These are phyloP conservation scores for Eudemis profundana DNA, from an alignment of 2,888 invertebrate genomes.

Conservation along the genomic window DNA sequence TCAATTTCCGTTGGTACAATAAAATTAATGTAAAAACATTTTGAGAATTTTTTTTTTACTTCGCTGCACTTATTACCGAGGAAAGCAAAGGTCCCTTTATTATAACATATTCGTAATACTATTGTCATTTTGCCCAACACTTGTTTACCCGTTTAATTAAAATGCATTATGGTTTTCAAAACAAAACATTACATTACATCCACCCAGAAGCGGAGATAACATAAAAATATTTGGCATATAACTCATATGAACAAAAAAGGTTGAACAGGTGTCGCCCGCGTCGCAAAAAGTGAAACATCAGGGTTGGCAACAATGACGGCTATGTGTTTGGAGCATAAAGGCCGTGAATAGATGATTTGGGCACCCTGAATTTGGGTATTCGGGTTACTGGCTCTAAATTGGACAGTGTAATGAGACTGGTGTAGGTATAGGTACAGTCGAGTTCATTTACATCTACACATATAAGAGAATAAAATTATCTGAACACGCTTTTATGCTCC, in stretches of 20 bases:
- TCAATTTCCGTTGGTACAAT: no score
- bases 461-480: no score
- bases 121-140: neutral
- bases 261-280: slow-evolving; percentile 38
- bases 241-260: slow-evolving; percentile 39
- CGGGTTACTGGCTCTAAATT: neutral
- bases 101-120: no score
- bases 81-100: no score
- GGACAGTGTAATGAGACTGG: neutral
- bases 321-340: slow-evolving; percentile 13
- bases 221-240: slow-evolving; percentile 35
- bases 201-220: slow-evolving; percentile 25
- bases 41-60: no score
- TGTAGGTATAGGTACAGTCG: no score
- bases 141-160: no score
- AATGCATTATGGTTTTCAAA: slow-evolving; percentile 1
- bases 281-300: slow-evolving; percentile 38
- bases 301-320: slow-evolving; percentile 35
- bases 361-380: slow-evolving; percentile 23
- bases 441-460: no score
- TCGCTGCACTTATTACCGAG: no score
- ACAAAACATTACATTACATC: slow-evolving; percentile 10
- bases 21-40: no score
- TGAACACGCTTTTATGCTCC: no score
- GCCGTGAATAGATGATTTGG: slow-evolving; percentile 25